Evolutionary conservation across 1,140 invertebrate species (phyloP).

Genomic region (Listronotus oregonensis): DNA sequence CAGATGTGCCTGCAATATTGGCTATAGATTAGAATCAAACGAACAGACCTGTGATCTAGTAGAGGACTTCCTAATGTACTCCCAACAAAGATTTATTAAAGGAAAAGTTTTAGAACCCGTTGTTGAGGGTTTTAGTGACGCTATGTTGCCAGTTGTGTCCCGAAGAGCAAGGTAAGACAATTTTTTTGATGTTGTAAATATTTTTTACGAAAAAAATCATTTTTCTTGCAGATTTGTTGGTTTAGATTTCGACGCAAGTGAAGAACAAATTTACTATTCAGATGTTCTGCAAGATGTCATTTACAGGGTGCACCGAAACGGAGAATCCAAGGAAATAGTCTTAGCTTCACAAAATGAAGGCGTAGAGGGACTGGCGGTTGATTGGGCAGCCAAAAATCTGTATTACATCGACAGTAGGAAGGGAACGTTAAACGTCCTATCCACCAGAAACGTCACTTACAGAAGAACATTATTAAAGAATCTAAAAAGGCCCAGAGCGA

Average conservation of each 20-base stretch:
- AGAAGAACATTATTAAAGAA: conserved; percentile 85
- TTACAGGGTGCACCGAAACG: conserved; percentile 87
- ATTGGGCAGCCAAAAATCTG: conserved; percentile 96
- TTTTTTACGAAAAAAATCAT: not conserved
- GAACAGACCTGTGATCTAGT: conserved; percentile 84
- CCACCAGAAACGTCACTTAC: conserved; percentile 82
- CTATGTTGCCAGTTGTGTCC: conserved; percentile 89
- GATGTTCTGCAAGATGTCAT: conserved; percentile 97
- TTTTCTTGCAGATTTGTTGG: conserved; percentile 81
- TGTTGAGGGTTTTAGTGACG: conserved; percentile 89
- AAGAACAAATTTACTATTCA: conserved; percentile 94
- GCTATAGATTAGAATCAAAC: conserved; percentile 77
- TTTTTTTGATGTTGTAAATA: not conserved
- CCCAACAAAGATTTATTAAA: conserved; percentile 96
- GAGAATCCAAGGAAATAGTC: conserved; percentile 88
- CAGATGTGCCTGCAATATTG: conserved; percentile 92
- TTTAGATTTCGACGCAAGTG: conserved; percentile 92
- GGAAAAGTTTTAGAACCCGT: conserved; percentile 89
- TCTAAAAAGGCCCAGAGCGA: conserved; percentile 88
- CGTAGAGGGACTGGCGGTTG: conserved; percentile 94
- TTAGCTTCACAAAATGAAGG: conserved; percentile 96
- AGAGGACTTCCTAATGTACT: conserved; percentile 94
- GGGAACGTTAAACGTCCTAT: conserved; percentile 93
- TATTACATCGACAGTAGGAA: conserved; percentile 98
- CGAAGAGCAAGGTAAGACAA: conserved; percentile 66